Evolutionary conservation across 2,797 vertebrate genomes (phyloP).

Genomic region (Cetoscarus ocellatus): DNA sequence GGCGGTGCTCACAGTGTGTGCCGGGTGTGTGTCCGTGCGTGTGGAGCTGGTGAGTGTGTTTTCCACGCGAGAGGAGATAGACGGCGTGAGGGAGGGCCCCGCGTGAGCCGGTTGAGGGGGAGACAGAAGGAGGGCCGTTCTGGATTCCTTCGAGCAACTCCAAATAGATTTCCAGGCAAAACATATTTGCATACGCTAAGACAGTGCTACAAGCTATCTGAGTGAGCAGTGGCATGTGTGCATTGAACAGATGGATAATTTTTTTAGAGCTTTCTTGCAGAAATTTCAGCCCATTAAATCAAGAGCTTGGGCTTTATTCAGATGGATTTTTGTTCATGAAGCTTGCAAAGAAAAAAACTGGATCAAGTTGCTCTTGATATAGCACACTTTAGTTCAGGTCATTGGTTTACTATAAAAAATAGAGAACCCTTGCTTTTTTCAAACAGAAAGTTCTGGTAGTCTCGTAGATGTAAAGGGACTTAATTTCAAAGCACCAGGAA

Average conservation of each 20-base stretch:
- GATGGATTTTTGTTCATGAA: slow-evolving; percentile 50
- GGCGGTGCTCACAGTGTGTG: slow-evolving; percentile 44
- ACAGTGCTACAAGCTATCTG: slow-evolving; percentile 84
- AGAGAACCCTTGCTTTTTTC: not conserved
- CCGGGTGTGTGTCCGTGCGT: slow-evolving; percentile 65
- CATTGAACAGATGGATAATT: slow-evolving; percentile 84
- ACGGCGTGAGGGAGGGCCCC: slow-evolving; percentile 62
- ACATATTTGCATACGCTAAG: slow-evolving; percentile 89
- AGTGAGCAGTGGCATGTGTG: slow-evolving; percentile 79
- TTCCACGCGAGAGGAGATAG: slow-evolving; percentile 83
- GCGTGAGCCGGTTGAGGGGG: slow-evolving; percentile 67
- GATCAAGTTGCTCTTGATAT: slow-evolving; percentile 29
- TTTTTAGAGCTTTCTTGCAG: slow-evolving; percentile 83
- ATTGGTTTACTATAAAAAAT: not conserved
- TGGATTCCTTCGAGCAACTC: slow-evolving; percentile 91
- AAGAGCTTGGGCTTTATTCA: slow-evolving; percentile 65
- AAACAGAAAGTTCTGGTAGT: too few relatives aligned
- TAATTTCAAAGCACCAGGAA: not conserved
- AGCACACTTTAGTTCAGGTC: not conserved
- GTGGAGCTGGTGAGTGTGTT: slow-evolving; percentile 83
- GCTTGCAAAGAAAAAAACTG: slow-evolving; percentile 25
- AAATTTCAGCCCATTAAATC: slow-evolving; percentile 82
- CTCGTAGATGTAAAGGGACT: too few relatives aligned
- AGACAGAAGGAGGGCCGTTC: slow-evolving; percentile 91
- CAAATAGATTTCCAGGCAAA: slow-evolving; percentile 90